Percentiles rank a stretch among this genome's conserved stretches.
These are phyloP conservation scores for Adineta ricciae DNA, from an alignment of 2,888 invertebrate genomes.

Conservation along the genomic window DNA sequence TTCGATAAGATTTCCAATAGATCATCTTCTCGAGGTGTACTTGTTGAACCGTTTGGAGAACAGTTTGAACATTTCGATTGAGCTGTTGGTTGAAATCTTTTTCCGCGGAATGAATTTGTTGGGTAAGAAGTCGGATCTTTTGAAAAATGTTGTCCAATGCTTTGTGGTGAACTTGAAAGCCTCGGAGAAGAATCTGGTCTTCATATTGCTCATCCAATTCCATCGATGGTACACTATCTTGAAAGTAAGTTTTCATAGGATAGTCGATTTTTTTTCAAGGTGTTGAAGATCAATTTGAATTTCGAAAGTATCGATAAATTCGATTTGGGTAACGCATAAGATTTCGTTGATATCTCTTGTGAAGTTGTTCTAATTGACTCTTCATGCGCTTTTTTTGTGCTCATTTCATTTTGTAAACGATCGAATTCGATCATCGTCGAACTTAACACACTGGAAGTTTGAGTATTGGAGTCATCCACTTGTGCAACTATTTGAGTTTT, in stretches of 20 bases:
- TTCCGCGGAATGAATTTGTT: neutral
- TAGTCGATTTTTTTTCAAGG: neutral
- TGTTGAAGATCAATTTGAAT: neutral
- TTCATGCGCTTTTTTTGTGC: neutral
- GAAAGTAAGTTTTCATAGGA: neutral
- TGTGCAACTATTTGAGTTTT: neutral
- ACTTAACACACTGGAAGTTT: neutral
- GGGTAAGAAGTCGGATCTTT: neutral
- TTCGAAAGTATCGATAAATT: neutral
- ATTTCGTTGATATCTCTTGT: neutral
- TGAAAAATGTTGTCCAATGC: neutral
- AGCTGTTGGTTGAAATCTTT: neutral
- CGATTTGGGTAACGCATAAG: neutral
- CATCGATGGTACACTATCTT: neutral
- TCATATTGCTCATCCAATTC: neutral
- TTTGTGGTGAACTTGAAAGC: neutral
- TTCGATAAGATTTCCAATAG: neutral
- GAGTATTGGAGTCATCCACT: too few species aligned
- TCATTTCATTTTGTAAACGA: neutral
- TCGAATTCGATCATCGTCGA: neutral
- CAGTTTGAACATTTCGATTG: neutral
- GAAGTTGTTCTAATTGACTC: neutral
- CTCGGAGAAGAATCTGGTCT: neutral
- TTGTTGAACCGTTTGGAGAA: neutral
- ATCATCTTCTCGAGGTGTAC: neutral